A percentile compares a stretch with the other conserved stretches of the same genome.
phyloP scores from a whole-genome alignment of 2,797 vertebrate genomes.

The Sebastes flavidus region DNA sequence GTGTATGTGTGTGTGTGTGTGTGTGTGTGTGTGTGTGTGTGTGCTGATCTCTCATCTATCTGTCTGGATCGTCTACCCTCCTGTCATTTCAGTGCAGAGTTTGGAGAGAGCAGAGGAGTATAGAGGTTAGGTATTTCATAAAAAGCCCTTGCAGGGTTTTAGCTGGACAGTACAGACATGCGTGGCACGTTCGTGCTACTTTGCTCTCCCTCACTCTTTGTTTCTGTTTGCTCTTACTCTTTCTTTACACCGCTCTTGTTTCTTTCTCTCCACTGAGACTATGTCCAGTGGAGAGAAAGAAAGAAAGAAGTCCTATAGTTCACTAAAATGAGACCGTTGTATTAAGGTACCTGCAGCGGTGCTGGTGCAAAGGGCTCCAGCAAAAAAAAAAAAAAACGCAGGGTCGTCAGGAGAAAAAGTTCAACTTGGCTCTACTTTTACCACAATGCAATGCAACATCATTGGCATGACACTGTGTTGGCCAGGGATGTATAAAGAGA shows the following conservation, averaged over 20 bases:
- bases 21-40: neutral
- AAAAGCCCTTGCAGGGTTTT: slow-evolving; percentile 33
- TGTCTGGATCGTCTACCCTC: slow-evolving; percentile 28
- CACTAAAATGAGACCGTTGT: neutral
- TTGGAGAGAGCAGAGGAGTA: slow-evolving; percentile 42
- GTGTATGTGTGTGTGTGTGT: neutral
- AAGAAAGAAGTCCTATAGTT: neutral
- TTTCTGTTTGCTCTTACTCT: slow-evolving; percentile 17
- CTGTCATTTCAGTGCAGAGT: slow-evolving; percentile 37
- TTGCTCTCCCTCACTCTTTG: slow-evolving; percentile 5
- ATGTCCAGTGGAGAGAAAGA: neutral
- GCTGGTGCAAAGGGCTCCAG: neutral
- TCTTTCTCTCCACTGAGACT: neutral
- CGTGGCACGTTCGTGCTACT: slow-evolving; percentile 19
- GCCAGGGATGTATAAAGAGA: too few species aligned
- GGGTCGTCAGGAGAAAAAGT: neutral
- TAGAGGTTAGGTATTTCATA: slow-evolving; percentile 38
- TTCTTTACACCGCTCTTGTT: neutral
- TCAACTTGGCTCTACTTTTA: neutral
- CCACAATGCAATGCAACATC: neutral
- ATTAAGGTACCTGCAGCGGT: neutral
- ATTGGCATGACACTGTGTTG: neutral
- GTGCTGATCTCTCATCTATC: slow-evolving; percentile 35
- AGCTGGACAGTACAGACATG: slow-evolving; percentile 15
- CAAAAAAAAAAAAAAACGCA: neutral